A percentile compares a stretch with the other conserved stretches of the same genome.
These are phyloP conservation scores for Drosophila sp. DNA, from an alignment of 1,140 invertebrate species.

Conservation along the genomic window DNA sequence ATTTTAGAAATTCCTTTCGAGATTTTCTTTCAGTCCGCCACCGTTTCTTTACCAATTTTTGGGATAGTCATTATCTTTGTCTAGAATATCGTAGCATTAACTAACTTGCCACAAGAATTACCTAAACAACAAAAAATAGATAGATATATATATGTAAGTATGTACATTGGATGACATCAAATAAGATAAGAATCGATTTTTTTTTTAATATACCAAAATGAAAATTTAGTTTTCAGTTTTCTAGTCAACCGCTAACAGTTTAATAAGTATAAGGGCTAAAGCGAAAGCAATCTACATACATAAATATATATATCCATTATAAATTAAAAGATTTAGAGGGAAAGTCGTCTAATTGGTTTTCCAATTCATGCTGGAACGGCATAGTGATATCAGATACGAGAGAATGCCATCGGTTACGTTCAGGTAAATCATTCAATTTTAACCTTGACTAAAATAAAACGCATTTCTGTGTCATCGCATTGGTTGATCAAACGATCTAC, in stretches of 20 bases:
- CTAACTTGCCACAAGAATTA: constrained; percentile 28
- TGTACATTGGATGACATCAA: constrained; percentile 6
- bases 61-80: constrained; percentile 2
- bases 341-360: not conserved
- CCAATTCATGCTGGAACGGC: constrained; percentile 40
- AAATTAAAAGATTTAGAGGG: not conserved
- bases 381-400: constrained; percentile 40
- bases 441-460: constrained; percentile 1
- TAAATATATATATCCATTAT: not conserved
- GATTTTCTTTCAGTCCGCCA: not conserved
- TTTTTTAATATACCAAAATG: not conserved
- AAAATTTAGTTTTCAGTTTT: constrained; percentile 34
- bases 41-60: not conserved
- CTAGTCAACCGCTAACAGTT: constrained; percentile 24
- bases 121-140: not conserved
- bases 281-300: not conserved
- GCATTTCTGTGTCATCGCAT: not conserved
- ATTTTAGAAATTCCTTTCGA: too few species aligned
- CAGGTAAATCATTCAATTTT: constrained; percentile 34
- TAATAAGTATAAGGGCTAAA: not conserved
- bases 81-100: constrained; percentile 47
- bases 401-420: constrained; percentile 65
- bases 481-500: constrained; percentile 10
- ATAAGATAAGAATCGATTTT: constrained; percentile 30
- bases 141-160: not conserved